A percentile compares a stretch with the other conserved stretches of the same genome.
Conservation (phyloP, 2,113 vertebrate genomes). For the Edolisoma coerulescens region DNA sequence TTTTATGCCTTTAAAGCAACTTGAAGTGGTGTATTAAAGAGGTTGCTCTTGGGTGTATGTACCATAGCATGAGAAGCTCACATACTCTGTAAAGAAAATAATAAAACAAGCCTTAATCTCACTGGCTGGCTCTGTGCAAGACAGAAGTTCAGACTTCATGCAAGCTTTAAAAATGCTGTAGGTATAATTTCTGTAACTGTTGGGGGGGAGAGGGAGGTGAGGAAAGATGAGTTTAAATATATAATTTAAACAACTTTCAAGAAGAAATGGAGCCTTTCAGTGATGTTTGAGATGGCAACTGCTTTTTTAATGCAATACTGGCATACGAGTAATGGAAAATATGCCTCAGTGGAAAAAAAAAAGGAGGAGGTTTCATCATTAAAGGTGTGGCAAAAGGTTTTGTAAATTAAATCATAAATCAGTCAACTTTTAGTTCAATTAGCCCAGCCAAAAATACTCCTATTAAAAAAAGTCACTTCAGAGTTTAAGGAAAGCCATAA, state of each 20-base stretch:
- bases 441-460: constrained; percentile 50
- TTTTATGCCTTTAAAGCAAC: background rate
- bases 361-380: constrained; percentile 41
- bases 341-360: constrained; percentile 33
- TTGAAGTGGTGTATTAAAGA: background rate
- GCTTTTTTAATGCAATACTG: constrained; percentile 31
- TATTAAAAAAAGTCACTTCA: constrained; percentile 37
- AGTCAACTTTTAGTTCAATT: constrained; percentile 70
- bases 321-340: constrained; percentile 64
- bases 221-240: constrained; percentile 29
- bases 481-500: constrained; percentile 55
- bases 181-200: background rate
- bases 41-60: background rate
- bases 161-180: background rate
- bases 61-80: background rate
- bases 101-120: background rate
- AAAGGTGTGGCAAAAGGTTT: constrained; percentile 60
- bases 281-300: constrained; percentile 57
- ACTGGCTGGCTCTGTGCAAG: background rate
- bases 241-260: constrained; percentile 42
- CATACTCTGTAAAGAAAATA: background rate
- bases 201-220: background rate
- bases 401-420: constrained; percentile 71
- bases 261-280: constrained; percentile 52
- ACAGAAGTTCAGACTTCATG: background rate